Percentiles rank a stretch among this genome's conserved stretches.
Conservation (phyloP, 2,888 invertebrate species). For the Hypomecis atomaria region DNA sequence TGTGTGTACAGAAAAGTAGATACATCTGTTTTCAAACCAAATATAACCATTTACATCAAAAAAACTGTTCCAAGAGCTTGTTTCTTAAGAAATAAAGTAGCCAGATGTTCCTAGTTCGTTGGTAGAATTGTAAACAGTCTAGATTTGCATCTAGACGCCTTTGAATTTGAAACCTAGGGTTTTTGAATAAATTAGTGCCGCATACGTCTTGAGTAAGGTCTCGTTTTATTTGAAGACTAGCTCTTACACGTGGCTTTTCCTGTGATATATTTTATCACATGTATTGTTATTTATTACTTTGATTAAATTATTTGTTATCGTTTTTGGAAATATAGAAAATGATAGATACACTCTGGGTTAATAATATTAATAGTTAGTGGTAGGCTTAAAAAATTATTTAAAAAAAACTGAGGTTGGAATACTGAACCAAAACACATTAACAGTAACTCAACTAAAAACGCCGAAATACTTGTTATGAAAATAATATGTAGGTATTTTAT, state of each 20-base stretch:
- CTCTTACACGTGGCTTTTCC: not conserved
- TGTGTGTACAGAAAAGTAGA: no score
- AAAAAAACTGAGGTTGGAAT: no score
- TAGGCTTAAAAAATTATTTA: no score
- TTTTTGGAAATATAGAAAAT: no score
- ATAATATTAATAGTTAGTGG: no score
- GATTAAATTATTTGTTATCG: no score
- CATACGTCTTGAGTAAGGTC: constrained; percentile 24
- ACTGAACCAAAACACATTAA: no score
- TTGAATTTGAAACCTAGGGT: constrained; percentile 46
- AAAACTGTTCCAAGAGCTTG: constrained; percentile 25
- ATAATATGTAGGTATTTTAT: no score
- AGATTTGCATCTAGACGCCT: constrained; percentile 43
- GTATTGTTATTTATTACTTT: no score
- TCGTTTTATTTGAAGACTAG: constrained; percentile 13
- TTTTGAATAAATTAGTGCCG: constrained; percentile 45
- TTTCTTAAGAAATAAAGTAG: constrained; percentile 32
- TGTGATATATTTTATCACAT: not conserved
- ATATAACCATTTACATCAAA: not conserved
- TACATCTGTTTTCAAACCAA: constrained; percentile 4
- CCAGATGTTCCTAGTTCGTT: constrained; percentile 23
- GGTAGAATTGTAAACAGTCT: constrained; percentile 42
- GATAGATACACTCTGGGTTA: no score
- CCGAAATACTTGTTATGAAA: no score
- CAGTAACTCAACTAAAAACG: no score